These are phyloP conservation scores for Hemibagrus wyckioides DNA, from an alignment of 2,113 vertebrate genomes.

Conservation along the genomic window DNA sequence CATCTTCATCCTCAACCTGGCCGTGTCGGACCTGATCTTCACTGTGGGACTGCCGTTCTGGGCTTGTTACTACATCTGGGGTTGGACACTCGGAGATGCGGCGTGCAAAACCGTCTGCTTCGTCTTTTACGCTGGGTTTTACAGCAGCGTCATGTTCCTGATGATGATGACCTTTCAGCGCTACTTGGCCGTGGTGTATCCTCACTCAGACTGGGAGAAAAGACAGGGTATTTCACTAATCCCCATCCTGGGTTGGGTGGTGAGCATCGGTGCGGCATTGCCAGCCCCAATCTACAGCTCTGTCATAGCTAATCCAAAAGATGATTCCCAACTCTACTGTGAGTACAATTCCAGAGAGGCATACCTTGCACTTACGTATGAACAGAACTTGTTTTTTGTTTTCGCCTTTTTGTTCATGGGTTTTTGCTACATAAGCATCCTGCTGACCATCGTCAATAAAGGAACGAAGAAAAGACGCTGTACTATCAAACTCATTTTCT, in stretches of 20 bases:
- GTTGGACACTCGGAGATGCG: constrained; percentile 79
- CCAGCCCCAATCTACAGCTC: constrained; percentile 73
- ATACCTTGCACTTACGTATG: constrained; percentile 39
- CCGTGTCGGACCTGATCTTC: constrained; percentile 85
- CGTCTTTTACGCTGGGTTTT: constrained; percentile 83
- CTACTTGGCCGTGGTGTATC: constrained; percentile 80
- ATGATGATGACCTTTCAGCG: constrained; percentile 85
- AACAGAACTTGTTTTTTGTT: constrained; percentile 78
- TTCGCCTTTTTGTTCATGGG: constrained; percentile 74
- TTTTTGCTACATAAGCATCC: constrained; percentile 82
- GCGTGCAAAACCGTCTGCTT: constrained; percentile 80
- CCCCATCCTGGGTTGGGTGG: constrained; percentile 71
- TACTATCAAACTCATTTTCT: constrained; percentile 86
- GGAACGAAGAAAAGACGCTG: constrained; percentile 76
- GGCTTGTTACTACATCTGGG: constrained; percentile 70
- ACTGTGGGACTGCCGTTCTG: constrained; percentile 83
- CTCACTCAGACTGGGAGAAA: constrained; percentile 65
- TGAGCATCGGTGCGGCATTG: constrained; percentile 74
- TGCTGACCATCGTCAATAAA: constrained; percentile 72
- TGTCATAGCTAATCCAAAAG: not conserved
- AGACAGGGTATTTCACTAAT: constrained; percentile 56
- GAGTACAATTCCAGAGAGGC: constrained; percentile 58
- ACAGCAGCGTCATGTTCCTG: constrained; percentile 85
- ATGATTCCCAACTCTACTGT: constrained; percentile 60
- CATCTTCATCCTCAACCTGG: constrained; percentile 88